Conservation (phyloP, 2,113 vertebrate species). For the Morone chrysops region DNA sequence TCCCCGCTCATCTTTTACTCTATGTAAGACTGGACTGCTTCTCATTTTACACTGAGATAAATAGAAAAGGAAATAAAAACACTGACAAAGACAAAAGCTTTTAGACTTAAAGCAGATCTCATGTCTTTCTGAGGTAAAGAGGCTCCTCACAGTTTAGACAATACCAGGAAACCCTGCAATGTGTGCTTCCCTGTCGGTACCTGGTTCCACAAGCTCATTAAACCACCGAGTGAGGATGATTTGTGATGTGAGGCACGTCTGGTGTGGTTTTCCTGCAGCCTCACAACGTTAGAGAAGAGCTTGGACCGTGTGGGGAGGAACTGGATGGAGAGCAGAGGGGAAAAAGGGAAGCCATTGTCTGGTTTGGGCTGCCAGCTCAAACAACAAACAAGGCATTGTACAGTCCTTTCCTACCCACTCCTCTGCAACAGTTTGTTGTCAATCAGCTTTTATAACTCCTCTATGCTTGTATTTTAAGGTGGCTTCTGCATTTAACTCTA, state of each 20-base stretch:
- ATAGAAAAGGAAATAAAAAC: too few relatives aligned
- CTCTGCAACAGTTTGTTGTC: background rate
- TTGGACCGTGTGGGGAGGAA: background rate
- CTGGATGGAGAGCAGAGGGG: background rate
- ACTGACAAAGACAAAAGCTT: background rate
- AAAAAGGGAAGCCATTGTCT: slow-evolving; percentile 32
- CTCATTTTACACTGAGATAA: background rate
- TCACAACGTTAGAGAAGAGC: background rate
- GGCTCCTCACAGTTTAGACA: slow-evolving; percentile 10
- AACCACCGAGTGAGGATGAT: background rate
- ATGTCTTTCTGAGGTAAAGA: background rate
- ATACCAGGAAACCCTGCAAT: slow-evolving; percentile 42
- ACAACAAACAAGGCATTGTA: slow-evolving; percentile 36
- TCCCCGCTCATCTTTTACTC: too few relatives aligned
- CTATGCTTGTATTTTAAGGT: background rate
- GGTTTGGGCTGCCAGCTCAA: background rate
- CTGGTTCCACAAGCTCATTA: background rate
- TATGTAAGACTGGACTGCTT: background rate
- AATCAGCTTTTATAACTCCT: background rate
- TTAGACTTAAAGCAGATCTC: background rate
- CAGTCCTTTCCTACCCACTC: background rate
- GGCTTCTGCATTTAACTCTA: background rate
- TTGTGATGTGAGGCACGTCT: background rate
- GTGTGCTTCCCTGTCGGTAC: slow-evolving; percentile 15
- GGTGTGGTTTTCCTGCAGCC: background rate